Percentiles rank a stretch among this genome's conserved stretches.
phyloP scores from a whole-genome alignment of 2,113 vertebrate species.

The Microcebus jonahi region DNA sequence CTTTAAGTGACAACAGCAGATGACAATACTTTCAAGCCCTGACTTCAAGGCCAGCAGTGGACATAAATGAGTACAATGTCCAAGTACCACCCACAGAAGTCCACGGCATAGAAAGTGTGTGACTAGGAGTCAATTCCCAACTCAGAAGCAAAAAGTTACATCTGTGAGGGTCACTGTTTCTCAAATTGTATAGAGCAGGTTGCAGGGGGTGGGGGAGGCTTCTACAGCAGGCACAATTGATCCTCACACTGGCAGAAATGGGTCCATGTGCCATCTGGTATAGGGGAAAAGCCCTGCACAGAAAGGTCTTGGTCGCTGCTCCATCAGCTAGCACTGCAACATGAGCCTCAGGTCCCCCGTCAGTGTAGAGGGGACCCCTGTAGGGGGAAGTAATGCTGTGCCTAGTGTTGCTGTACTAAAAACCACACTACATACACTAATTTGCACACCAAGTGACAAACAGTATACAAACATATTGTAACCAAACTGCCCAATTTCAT shows the following conservation, averaged over 20 bases:
- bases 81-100: background rate
- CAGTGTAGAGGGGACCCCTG: no score
- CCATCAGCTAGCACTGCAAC: background rate
- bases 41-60: background rate
- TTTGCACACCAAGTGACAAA: background rate
- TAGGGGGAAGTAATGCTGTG: background rate
- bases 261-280: no score
- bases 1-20: background rate
- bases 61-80: background rate
- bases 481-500: background rate
- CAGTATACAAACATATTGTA: background rate
- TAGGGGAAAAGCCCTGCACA: background rate
- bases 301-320: background rate
- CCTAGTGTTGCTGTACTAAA: background rate
- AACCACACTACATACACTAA: background rate
- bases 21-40: background rate
- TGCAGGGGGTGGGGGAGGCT: accelerated
- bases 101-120: background rate
- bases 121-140: background rate
- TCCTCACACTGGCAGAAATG: background rate
- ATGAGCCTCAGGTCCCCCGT: background rate
- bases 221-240: background rate
- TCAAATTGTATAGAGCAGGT: background rate
- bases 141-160: background rate
- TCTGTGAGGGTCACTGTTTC: background rate